Conservation (phyloP, 2,797 vertebrate species). For the Cuniculus paca region DNA sequence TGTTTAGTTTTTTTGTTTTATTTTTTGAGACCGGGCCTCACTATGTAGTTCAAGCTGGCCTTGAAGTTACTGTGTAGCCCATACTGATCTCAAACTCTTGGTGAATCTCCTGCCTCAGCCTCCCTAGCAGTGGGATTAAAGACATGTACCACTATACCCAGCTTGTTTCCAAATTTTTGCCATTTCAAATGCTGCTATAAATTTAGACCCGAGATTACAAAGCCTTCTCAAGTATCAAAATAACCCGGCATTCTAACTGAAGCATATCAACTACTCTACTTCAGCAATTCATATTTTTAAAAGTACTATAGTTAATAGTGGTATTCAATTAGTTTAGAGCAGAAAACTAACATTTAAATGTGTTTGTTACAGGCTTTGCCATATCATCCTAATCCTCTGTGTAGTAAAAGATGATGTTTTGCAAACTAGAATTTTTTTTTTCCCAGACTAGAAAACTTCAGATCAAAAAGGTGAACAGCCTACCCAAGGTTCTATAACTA, state of each 20-base stretch:
- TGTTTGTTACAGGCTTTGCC: neutral
- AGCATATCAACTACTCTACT: neutral
- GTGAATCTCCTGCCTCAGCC: neutral
- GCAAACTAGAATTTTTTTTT: neutral
- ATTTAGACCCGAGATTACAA: conserved; percentile 34
- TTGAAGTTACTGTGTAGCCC: neutral
- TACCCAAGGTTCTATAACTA: neutral
- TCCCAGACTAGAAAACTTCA: neutral
- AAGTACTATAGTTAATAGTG: neutral
- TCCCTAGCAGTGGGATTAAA: neutral
- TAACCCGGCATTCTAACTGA: conserved; percentile 33
- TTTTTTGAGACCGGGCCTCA: neutral
- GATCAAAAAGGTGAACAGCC: neutral
- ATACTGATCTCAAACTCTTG: neutral
- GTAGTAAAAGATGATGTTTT: neutral
- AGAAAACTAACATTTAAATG: neutral
- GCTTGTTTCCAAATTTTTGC: conserved; percentile 24
- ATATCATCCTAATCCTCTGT: neutral
- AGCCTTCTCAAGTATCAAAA: conserved; percentile 18
- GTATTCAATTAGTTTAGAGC: neutral
- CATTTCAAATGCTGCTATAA: conserved; percentile 42
- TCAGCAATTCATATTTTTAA: neutral
- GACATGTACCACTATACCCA: neutral
- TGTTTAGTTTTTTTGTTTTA: neutral
- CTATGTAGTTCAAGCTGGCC: neutral